A percentile compares a stretch with the other conserved stretches of the same genome.
phyloP scores from a whole-genome alignment of 2,797 vertebrate species.

The Limosa lapponica region DNA sequence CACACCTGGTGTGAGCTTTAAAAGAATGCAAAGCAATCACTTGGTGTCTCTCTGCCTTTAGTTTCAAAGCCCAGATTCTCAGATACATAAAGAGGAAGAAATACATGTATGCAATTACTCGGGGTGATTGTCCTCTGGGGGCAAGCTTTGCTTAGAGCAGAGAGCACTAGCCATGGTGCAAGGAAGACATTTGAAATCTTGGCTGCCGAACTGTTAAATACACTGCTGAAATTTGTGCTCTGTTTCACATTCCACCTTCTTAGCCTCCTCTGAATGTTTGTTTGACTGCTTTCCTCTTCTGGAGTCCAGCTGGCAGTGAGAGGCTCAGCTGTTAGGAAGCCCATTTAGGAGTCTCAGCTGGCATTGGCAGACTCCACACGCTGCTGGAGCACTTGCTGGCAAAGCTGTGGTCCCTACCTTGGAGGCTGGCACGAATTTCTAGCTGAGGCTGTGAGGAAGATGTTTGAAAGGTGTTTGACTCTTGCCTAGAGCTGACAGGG shows the following conservation, averaged over 20 bases:
- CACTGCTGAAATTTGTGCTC: slow-evolving; percentile 5
- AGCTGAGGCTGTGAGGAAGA: not conserved
- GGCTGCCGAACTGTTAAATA: not conserved
- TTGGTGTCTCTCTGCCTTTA: not conserved
- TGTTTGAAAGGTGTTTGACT: not conserved
- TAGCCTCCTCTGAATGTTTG: not conserved
- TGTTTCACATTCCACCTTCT: not conserved
- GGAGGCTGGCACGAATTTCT: not conserved
- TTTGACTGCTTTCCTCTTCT: slow-evolving; percentile 27
- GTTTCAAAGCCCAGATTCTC: not conserved
- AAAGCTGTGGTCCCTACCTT: not conserved
- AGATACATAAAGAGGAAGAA: not conserved
- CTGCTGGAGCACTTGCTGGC: not conserved
- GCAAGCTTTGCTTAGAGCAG: not conserved
- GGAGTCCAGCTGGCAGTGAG: slow-evolving; percentile 7
- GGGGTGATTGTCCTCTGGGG: not conserved
- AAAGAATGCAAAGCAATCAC: not conserved
- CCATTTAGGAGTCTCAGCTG: not conserved
- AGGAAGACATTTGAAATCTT: not conserved
- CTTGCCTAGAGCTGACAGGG: not conserved
- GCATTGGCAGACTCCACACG: not conserved
- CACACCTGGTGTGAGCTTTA: not conserved
- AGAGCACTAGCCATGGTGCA: not conserved
- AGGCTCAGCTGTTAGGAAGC: slow-evolving; percentile 16
- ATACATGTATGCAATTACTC: not conserved